Evolutionary conservation across 2,797 vertebrate species (phyloP), one percentile per base, ranked within the genome.

Genomic region (Perodicticus potto): DNA sequence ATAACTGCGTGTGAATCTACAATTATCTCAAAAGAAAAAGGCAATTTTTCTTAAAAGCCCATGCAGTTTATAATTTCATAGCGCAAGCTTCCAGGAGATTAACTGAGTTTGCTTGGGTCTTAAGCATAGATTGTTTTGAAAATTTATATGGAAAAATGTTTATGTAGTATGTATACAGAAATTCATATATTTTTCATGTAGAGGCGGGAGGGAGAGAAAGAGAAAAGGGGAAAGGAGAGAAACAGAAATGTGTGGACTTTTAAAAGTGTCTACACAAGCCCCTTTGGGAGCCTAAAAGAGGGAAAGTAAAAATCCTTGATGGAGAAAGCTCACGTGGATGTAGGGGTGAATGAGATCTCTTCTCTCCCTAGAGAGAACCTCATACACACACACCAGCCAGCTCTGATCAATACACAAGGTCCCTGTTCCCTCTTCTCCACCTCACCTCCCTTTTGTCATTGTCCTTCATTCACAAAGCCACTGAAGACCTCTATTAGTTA

Each of bases 401-500:
- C 43, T 65, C 22, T 65, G 23, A 40, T 43, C 55, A 19, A 55
- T 10, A 34, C 34, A 32, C 57, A 45, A 0, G 3, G 76, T 20
- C 32, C 37, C 34, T 55, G 43, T 20, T 81, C 23, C 57, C 57
- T 57, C 37, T 77, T 19, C 65, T 23, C 32, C 53, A 67, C 37
- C 73, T 81, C 76, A 27, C 25, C n/a, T 76, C 10, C 59, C 7
- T n/a, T 67, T 49, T 57, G 45, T 67, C 88, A 57, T 43, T 73
- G 74, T 65, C 74, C 34, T 67, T 86, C 34, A 73, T 37, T 81
- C 45, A 73, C 43, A 14, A 67, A 81, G 20, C 57, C 82, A 57
- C 67, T 55, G 19, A 37, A 95, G 76, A 81, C 67, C 67, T 69
- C 88, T 53, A 11, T 67, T 89, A 57, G 53, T 85, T 94, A 74